Base-by-base conservation (phyloP, 2,113 vertebrate genomes). In the Oceanodroma tethys region DNA sequence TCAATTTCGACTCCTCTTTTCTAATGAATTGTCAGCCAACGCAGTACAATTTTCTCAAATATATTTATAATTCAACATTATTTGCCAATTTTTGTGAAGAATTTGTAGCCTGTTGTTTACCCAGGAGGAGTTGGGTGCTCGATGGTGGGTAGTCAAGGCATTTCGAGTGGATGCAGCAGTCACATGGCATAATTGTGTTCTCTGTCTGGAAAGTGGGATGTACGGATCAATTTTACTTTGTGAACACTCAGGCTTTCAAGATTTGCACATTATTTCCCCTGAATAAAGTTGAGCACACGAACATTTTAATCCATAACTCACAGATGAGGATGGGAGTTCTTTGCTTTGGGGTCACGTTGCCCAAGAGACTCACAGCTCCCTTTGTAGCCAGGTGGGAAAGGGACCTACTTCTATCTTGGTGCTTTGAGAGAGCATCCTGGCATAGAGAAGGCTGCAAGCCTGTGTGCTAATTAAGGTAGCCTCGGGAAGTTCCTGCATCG, bases 1-100 rank as follows among this genome's bases (percentile, higher is more conserved):
- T 95, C 86, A 94, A 91, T 89, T 82, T 82, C 91, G 48, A 1
- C 50, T 95, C 83, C 65, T 97, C 84, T 90, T 97, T 87, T 90
- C 63, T 65, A 95, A 96, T 88, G 66, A 95, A 94, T 89, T 95
- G 78, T 58, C 84, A 97, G 65, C 13, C 62, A 85, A 47, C 7
- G 4, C 23, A 80, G 78, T 50, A 79, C 20, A 80, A 87, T 90
- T 94, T 93, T 93, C 78, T 93, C 70, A 90, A 91, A 89, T 75
- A 82, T 95, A 95, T 86, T 94, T 95, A 50, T 90, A 91, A 90
- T 87, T 82, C 87, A 91, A 85, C 81, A 80, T 58, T 62, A 66
- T 85, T 96, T 94, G 92, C 81, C 66, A 55, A 19, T 93, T 94
- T 94, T 82, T 66, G 48, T 91, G 58, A 91, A 0, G 0, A 80